Base-by-base conservation (phyloP, 2,888 invertebrate genomes). In the Operophtera brumata region DNA sequence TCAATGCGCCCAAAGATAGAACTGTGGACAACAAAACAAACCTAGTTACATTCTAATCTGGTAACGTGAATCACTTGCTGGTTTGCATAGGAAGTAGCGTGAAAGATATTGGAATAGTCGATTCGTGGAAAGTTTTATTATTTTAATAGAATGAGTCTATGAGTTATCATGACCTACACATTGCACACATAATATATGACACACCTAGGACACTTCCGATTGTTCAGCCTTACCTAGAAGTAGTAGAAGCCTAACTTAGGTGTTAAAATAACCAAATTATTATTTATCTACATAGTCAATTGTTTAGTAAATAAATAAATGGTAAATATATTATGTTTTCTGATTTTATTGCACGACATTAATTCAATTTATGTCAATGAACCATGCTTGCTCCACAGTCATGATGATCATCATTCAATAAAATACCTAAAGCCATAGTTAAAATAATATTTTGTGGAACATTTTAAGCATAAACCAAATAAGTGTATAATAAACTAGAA, bases 1-100 rank as follows among this genome's bases (percentile, higher is more conserved):
- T 82, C 77, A 83, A 78, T 64, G 81, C 77, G 77, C 73, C 75
- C 64, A 68, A 73, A 61, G 82, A 76, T 66, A 84, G 64, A 59
- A 82, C 86, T 87, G 79, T 11, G 54, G 70, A 73, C 52, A 72
- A 71, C 53, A 51, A 47, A 47, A 49, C 36, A 47, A n/a, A 46
- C 34, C 13, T 42, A 47, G 41, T 41, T 30, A 46, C 30, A 48
- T 36, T 45, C 45, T 46, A 52, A 57, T 52, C 56, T 57, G 41
- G 44, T 37, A 41, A 40, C 11, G 37, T 57, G 57, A 52, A 47
- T 52, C 52, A 57, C 52, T n/a, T 36, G 32, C 14, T 20, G 20
- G 20, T 20, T 40, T 32, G 48, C 34, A 34, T 28, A 45, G 45
- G 48, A 52, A 51, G 35, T 39, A 14, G 25, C 43, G 14, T 44